Percentiles rank a stretch among this genome's conserved stretches.
phyloP scores from a whole-genome alignment of 2,888 invertebrate species.

The Syritta pipiens region DNA sequence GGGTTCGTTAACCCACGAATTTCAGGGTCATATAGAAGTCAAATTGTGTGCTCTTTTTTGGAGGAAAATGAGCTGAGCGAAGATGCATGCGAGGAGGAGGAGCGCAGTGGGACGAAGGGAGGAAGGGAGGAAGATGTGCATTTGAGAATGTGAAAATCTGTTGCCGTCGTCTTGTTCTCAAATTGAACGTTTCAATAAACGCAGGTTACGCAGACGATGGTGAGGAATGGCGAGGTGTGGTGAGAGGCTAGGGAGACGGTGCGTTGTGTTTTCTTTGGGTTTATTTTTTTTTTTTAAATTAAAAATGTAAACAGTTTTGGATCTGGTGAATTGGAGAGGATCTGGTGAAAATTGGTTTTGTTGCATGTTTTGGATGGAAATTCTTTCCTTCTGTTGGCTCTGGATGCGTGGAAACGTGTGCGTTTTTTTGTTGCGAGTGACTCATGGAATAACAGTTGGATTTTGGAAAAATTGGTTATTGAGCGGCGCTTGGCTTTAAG shows the following conservation, averaged over 20 bases:
- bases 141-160: slow-evolving; percentile 19
- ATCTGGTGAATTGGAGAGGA: background rate
- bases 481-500: too few species aligned
- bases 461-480: too few species aligned
- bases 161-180: slow-evolving; percentile 31
- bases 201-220: slow-evolving; percentile 7
- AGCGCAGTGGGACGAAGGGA: background rate
- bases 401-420: background rate
- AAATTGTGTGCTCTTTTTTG: slow-evolving; percentile 67
- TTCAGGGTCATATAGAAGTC: slow-evolving; percentile 74
- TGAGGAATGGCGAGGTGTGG: background rate
- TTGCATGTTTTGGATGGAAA: slow-evolving; percentile 7
- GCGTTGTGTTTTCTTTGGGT: slow-evolving; percentile 6
- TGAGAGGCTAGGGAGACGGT: background rate
- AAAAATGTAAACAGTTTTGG: slow-evolving; percentile 41
- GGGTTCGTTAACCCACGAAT: slow-evolving; percentile 73
- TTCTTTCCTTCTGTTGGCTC: slow-evolving; percentile 1
- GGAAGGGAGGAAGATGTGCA: slow-evolving; percentile 40
- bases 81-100: background rate
- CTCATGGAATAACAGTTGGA: too few species aligned
- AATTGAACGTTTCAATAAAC: slow-evolving; percentile 50
- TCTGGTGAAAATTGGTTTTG: slow-evolving; percentile 27
- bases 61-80: slow-evolving; percentile 40
- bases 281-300: slow-evolving; percentile 27
- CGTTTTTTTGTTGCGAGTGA: too few species aligned